Evolutionary conservation across 2,888 invertebrate genomes (phyloP).

Genomic region (Laspeyria flexula): DNA sequence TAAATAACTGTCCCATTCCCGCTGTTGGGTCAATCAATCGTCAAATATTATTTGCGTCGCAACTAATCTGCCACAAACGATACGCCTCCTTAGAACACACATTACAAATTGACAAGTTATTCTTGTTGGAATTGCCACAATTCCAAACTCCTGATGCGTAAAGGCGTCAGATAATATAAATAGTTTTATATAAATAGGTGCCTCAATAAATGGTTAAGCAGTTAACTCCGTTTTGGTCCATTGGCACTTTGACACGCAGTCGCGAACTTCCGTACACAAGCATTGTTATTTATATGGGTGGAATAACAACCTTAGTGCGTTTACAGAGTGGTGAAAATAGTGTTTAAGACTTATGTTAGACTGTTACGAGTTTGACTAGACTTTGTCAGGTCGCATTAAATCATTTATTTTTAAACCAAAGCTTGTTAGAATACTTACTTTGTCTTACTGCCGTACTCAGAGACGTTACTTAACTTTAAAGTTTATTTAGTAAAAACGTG

Average conservation of each 20-base stretch:
- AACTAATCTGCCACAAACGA: neutral
- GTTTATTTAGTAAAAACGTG: too few relatives aligned
- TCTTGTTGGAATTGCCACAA: neutral
- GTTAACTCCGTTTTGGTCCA: neutral
- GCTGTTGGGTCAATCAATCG: too few relatives aligned
- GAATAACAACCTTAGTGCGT: neutral
- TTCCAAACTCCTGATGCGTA: constrained; percentile 2
- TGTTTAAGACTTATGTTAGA: neutral
- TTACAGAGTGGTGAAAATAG: neutral
- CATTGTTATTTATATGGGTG: neutral
- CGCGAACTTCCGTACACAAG: constrained; percentile 1
- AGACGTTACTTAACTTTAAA: too few relatives aligned
- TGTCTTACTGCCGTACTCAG: too few relatives aligned
- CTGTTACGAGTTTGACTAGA: neutral
- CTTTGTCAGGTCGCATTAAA: neutral
- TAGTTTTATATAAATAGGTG: constrained; percentile 22
- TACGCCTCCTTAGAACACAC: neutral
- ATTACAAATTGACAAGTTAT: neutral
- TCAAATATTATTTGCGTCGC: neutral
- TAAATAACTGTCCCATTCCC: too few relatives aligned
- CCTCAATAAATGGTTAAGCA: neutral
- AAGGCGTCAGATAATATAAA: constrained; percentile 40
- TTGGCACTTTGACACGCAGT: neutral
- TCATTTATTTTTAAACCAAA: neutral
- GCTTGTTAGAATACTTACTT: neutral